These are phyloP conservation scores for Saturnia pavonia DNA, from an alignment of 2,888 invertebrate genomes.

Conservation along the genomic window DNA sequence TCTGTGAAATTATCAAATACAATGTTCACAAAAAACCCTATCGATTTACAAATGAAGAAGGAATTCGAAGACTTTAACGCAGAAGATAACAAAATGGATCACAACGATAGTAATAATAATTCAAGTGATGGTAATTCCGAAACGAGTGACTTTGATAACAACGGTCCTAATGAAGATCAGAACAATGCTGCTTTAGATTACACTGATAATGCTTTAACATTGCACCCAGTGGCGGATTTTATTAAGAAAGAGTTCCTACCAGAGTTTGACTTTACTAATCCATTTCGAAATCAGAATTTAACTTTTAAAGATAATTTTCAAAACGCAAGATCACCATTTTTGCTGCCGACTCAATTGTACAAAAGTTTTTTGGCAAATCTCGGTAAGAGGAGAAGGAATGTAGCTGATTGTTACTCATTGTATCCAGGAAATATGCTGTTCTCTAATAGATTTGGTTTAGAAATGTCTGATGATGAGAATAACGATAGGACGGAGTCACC, in stretches of 20 bases:
- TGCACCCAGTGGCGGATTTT: conserved; percentile 73
- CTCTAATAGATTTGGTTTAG: conserved; percentile 67
- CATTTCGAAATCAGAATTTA: conserved; percentile 69
- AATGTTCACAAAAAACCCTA: conserved; percentile 68
- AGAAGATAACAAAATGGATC: conserved; percentile 60
- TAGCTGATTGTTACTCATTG: conserved; percentile 73
- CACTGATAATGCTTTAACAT: conserved; percentile 63
- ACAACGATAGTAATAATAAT: conserved; percentile 63
- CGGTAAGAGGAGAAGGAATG: conserved; percentile 71
- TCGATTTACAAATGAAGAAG: conserved; percentile 73
- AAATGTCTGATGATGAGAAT: conserved; percentile 73
- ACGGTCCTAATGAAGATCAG: conserved; percentile 57
- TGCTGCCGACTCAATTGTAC: conserved; percentile 89
- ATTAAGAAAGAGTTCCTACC: conserved; percentile 78
- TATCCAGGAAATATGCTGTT: conserved; percentile 82
- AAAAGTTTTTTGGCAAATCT: conserved; percentile 88
- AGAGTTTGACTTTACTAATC: conserved; percentile 71
- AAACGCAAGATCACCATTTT: conserved; percentile 74
- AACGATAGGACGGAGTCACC: conserved; percentile 73
- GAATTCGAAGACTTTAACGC: conserved; percentile 69
- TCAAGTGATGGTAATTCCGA: conserved; percentile 73
- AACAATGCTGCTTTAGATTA: conserved; percentile 64
- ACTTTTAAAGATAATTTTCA: conserved; percentile 69
- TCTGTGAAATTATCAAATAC: conserved; percentile 70
- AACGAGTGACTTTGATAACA: conserved; percentile 70